Evolutionary conservation across 2,113 vertebrate genomes (phyloP).

Genomic region (Isurus oxyrinchus): DNA sequence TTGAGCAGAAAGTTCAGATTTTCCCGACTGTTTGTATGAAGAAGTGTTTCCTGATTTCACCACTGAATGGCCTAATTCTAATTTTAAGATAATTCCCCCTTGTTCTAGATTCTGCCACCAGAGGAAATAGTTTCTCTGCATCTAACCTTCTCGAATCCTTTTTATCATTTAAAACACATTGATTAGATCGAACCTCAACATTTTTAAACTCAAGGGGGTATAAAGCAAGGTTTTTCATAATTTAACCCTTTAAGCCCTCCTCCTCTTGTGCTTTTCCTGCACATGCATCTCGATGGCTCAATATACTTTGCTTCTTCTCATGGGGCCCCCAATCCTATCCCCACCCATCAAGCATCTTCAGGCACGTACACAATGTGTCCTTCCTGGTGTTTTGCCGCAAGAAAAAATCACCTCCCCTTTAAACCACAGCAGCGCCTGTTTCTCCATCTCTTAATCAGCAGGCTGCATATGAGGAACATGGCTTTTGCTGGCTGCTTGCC

Average conservation of each 20-base stretch:
- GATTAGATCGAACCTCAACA: background rate
- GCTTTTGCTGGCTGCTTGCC: background rate
- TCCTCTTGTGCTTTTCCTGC: background rate
- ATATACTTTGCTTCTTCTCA: background rate
- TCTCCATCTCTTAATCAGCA: background rate
- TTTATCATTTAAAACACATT: background rate
- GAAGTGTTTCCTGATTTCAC: background rate
- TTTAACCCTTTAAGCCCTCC: background rate
- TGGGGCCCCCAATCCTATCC: no score
- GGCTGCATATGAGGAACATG: background rate
- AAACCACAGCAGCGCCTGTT: background rate
- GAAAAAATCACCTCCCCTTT: background rate
- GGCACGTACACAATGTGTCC: background rate
- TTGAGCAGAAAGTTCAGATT: background rate
- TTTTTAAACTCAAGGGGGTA: background rate
- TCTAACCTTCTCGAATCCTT: background rate
- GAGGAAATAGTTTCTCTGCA: background rate
- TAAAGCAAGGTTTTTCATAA: background rate
- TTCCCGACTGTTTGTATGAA: background rate
- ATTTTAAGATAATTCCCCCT: background rate
- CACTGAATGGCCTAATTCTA: background rate
- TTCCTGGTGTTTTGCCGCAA: background rate
- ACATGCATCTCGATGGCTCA: background rate
- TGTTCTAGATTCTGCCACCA: background rate
- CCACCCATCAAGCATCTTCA: background rate